Evolutionary conservation across 2,113 vertebrate genomes (phyloP).

Genomic region (Scytalopus superciliaris): DNA sequence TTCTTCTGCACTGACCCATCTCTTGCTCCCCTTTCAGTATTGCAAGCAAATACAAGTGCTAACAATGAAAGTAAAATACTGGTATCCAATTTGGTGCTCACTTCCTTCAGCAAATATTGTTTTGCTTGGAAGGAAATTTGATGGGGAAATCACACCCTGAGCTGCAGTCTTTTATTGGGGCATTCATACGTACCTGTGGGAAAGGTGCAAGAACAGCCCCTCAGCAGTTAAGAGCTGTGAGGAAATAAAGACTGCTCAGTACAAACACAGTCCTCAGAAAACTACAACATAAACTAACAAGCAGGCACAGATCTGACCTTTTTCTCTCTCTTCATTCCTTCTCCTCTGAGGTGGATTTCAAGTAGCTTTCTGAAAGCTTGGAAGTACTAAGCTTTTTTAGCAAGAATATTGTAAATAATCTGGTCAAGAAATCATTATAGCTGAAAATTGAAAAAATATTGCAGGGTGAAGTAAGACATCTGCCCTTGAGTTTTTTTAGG

Average conservation of each 20-base stretch:
- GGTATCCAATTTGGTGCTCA: not conserved
- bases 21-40: not conserved
- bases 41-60: not conserved
- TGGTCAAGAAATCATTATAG: not conserved
- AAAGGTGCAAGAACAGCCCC: not conserved
- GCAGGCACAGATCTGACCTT: not conserved
- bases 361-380: not conserved
- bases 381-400: not conserved
- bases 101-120: not conserved
- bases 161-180: not conserved
- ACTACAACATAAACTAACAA: not conserved
- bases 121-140: not conserved
- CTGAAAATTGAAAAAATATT: not conserved
- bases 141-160: not conserved
- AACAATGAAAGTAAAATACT: not conserved
- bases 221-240: not conserved
- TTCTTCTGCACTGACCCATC: not conserved
- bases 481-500: not conserved
- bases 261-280: not conserved
- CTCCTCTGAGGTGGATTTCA: not conserved
- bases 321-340: not conserved
- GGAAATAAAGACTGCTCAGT: not conserved
- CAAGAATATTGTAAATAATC: not conserved
- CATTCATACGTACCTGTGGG: not conserved
- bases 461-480: not conserved